Percentiles rank a stretch among this genome's conserved stretches.
phyloP scores from a whole-genome alignment of 2,113 vertebrate species.

The Butastur rufipennis region DNA sequence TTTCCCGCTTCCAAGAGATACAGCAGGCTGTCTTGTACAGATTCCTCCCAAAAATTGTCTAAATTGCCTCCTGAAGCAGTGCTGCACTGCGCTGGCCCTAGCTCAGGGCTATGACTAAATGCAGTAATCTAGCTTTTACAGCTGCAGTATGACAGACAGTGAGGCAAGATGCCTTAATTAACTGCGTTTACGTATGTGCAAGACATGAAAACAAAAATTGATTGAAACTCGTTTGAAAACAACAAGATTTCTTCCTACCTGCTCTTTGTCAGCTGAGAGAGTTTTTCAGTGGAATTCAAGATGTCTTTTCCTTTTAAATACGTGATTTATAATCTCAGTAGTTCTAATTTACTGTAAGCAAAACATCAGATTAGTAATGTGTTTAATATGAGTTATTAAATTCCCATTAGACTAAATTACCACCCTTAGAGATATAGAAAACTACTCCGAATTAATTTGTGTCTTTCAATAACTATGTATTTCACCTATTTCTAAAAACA shows the following conservation, averaged over 20 bases:
- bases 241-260: constrained; percentile 58
- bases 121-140: constrained; percentile 39
- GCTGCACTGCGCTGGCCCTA: neutral
- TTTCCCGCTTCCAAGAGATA: neutral
- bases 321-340: constrained; percentile 71
- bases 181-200: constrained; percentile 38
- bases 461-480: constrained; percentile 29
- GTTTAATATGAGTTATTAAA: constrained; percentile 82
- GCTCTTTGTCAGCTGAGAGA: constrained; percentile 50
- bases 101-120: neutral
- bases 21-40: neutral
- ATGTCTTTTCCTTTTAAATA: constrained; percentile 54
- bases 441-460: constrained; percentile 67
- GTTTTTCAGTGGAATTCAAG: constrained; percentile 32
- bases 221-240: constrained; percentile 60
- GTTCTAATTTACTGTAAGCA: constrained; percentile 76
- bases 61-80: neutral
- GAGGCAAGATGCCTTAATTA: constrained; percentile 48
- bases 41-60: neutral
- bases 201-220: constrained; percentile 45
- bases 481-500: constrained; percentile 35
- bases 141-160: neutral
- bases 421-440: constrained; percentile 65
- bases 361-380: constrained; percentile 75
- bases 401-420: constrained; percentile 79